phyloP scores from a whole-genome alignment of 2,797 vertebrate species.

The Molothrus aeneus region DNA sequence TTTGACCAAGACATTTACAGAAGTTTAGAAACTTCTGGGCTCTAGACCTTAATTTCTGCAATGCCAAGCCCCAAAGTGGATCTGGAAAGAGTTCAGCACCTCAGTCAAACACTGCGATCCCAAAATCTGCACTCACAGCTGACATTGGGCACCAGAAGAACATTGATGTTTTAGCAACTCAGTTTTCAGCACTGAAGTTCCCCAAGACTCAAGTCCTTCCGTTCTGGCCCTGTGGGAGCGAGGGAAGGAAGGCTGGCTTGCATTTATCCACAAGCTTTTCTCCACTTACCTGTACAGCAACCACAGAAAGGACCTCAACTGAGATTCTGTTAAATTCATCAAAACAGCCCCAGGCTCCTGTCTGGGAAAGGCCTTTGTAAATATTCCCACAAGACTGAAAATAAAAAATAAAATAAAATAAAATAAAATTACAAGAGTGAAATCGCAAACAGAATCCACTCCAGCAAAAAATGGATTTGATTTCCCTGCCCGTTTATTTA shows the following conservation, averaged over 20 bases:
- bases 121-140: background rate
- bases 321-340: slow-evolving; percentile 98
- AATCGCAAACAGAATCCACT: slow-evolving; percentile 3
- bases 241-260: background rate
- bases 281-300: slow-evolving; percentile 91
- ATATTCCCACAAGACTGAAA: slow-evolving; percentile 95
- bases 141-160: background rate
- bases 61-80: background rate
- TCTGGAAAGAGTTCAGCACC: background rate
- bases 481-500: slow-evolving; percentile 43
- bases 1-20: background rate
- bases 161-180: background rate
- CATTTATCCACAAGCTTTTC: background rate
- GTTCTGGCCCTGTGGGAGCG: background rate
- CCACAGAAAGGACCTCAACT: slow-evolving; percentile 95
- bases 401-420: background rate
- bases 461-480: background rate
- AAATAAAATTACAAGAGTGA: slow-evolving; percentile 29
- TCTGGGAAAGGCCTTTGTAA: slow-evolving; percentile 97
- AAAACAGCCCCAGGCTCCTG: slow-evolving; percentile 97
- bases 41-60: background rate
- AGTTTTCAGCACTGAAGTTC: background rate
- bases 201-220: background rate
- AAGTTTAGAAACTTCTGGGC: background rate
- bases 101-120: background rate